Percentiles rank a stretch among this genome's conserved stretches.
These are phyloP conservation scores for Stercorarius parasiticus DNA, from an alignment of 2,113 vertebrate genomes.

Conservation along the genomic window DNA sequence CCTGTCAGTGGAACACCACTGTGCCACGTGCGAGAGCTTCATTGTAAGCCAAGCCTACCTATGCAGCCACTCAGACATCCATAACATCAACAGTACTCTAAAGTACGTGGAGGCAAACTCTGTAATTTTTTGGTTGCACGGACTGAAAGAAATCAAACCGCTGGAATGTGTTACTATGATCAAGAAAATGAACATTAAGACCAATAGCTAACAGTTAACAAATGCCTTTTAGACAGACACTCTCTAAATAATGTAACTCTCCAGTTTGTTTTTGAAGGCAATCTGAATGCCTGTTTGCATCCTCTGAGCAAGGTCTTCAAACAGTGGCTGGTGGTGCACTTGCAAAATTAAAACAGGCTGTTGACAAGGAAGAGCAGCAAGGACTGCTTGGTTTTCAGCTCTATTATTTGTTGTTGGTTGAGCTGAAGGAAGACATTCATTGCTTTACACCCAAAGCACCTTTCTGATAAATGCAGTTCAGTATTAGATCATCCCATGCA, in stretches of 20 bases:
- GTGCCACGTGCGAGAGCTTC: not conserved
- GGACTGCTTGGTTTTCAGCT: not conserved
- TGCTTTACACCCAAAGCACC: not conserved
- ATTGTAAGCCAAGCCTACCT: not conserved
- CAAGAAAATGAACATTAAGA: not conserved
- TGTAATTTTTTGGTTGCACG: not conserved
- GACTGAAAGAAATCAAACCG: not conserved
- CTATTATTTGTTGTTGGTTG: not conserved
- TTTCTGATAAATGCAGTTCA: not conserved
- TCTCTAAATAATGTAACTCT: not conserved
- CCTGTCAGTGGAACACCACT: not conserved
- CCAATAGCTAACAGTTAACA: accelerated
- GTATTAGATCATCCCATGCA: not conserved
- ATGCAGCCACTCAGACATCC: not conserved
- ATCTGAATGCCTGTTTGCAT: not conserved
- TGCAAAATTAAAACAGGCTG: not conserved
- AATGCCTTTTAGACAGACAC: not conserved
- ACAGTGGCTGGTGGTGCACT: not conserved
- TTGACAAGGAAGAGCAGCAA: not conserved
- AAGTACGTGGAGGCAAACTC: not conserved
- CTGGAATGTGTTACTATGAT: not conserved
- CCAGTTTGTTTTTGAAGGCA: not conserved
- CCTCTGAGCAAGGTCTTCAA: not conserved
- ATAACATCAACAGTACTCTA: not conserved
- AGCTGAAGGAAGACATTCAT: not conserved